Percentiles rank a stretch among this genome's conserved stretches.
phyloP scores from a whole-genome alignment of 2,797 vertebrate species.

The Ibycter americanus region DNA sequence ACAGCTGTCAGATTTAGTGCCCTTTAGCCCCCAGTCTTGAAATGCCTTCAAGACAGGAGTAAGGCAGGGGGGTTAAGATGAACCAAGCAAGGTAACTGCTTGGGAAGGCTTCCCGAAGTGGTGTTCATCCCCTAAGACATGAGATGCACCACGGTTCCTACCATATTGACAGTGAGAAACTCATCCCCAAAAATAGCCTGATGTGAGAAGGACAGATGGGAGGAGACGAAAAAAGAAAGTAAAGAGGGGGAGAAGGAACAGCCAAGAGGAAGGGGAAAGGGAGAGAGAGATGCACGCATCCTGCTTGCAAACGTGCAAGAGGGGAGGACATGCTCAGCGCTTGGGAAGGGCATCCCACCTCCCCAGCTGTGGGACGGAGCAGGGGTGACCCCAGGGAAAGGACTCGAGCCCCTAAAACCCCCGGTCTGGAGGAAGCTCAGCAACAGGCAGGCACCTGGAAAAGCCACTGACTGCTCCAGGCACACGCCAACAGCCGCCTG shows the following conservation, averaged over 20 bases:
- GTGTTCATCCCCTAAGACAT: neutral
- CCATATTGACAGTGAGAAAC: constrained; percentile 52
- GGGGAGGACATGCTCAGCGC: neutral
- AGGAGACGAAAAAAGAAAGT: constrained; percentile 39
- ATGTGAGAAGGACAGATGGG: constrained; percentile 63
- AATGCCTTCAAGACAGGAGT: neutral
- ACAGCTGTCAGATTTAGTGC: neutral
- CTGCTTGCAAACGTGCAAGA: neutral
- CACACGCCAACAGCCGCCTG: rapidly evolving
- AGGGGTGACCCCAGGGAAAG: neutral
- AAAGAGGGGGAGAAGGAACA: constrained; percentile 19
- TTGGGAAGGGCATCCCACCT: neutral
- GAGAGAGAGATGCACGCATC: neutral
- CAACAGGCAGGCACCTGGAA: neutral
- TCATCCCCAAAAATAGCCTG: constrained; percentile 34
- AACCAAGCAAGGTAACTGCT: neutral
- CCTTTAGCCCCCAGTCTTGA: neutral
- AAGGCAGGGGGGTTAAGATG: neutral
- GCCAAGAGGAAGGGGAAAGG: neutral
- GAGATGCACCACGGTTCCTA: neutral
- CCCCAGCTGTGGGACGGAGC: rapidly evolving
- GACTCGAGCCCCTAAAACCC: neutral
- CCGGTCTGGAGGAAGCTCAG: neutral
- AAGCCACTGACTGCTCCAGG: neutral
- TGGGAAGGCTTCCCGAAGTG: neutral